Evolutionary conservation across 1,140 invertebrate genomes (phyloP), one percentile per base, ranked within the genome.

Genomic region (Monomorium pharaonis): DNA sequence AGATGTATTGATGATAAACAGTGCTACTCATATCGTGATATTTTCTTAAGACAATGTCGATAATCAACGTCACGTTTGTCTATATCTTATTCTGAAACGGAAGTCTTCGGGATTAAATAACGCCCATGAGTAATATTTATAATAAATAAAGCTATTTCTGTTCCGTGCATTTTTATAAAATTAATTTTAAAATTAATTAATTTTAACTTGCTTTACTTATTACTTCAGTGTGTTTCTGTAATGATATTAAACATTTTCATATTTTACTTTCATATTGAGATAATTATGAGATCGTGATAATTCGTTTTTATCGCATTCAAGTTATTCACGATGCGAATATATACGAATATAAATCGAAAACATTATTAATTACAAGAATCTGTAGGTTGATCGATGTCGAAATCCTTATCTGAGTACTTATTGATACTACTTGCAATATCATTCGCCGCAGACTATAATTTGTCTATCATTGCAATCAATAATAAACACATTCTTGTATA

Each of bases 1-100:
- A 78, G 44, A 54, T 54, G 21, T 70, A 70, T 80, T 33, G 56
- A 69, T 80, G 16, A 16, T 47, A 80, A 80, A 80, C 30, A 69
- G 21, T 69, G 63, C 54, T 27, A 54, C 1, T 69, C 54, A 51
- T 70, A 67, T 70, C 63, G 33, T 80, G 33, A 69, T 70, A 42
- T 80, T 70, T 80, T 80, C 56, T 2, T 12, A 47, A 44, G 75
- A 33, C 75, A 37, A 44, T 16, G 4, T 7, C 14, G 62, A 80
- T 80, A 80, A 21, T 27, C 37, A 44, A 3, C 51, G 21, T 60
- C 14, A n/a, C 44, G 18, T 69, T 69, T 16, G 5, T 67, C 7
- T 33, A 24, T 65, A 65, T 78, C 44, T 49, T 33, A 6, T 69
- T 80, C 47, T 21, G 2, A 80, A n/a, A 69, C 33, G 63, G 24